A percentile compares a stretch with the other conserved stretches of the same genome.
Conservation (phyloP, 2,888 invertebrate genomes). For the Drosophila yooni region DNA sequence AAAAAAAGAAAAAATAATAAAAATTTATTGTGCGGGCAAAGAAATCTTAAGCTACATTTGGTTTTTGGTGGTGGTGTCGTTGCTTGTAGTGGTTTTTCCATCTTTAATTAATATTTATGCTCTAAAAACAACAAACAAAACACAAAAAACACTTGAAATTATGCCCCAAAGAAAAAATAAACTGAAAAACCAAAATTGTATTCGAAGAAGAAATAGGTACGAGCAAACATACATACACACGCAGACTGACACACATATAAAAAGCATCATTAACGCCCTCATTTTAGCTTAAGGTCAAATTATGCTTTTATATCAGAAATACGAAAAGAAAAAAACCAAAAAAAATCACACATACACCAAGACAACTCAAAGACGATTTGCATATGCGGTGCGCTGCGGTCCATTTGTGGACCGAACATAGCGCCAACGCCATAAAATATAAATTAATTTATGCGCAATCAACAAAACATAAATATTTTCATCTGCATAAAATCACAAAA, state of each 20-base stretch:
- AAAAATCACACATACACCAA: conserved; percentile 4
- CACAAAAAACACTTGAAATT: conserved; percentile 45
- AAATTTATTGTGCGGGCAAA: conserved; percentile 18
- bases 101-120: conserved; percentile 76
- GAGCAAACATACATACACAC: conserved; percentile 12
- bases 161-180: conserved; percentile 49
- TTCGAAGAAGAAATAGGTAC: conserved; percentile 41
- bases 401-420: conserved; percentile 78
- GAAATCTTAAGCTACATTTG: conserved; percentile 31
- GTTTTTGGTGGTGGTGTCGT: conserved; percentile 34
- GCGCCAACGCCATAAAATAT: conserved; percentile 81
- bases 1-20: conserved; percentile 18
- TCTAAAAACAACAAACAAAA: conserved; percentile 58
- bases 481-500: conserved; percentile 80
- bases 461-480: conserved; percentile 82
- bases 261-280: conserved; percentile 82
- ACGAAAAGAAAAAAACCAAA: background rate
- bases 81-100: conserved; percentile 58
- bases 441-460: conserved; percentile 81
- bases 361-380: conserved; percentile 62
- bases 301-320: conserved; percentile 70
- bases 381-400: conserved; percentile 67
- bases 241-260: conserved; percentile 48
- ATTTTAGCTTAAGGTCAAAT: conserved; percentile 80
- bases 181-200: conserved; percentile 44